Base-by-base conservation (phyloP, 2,797 vertebrate genomes). In the Lophotriccus pileatus region DNA sequence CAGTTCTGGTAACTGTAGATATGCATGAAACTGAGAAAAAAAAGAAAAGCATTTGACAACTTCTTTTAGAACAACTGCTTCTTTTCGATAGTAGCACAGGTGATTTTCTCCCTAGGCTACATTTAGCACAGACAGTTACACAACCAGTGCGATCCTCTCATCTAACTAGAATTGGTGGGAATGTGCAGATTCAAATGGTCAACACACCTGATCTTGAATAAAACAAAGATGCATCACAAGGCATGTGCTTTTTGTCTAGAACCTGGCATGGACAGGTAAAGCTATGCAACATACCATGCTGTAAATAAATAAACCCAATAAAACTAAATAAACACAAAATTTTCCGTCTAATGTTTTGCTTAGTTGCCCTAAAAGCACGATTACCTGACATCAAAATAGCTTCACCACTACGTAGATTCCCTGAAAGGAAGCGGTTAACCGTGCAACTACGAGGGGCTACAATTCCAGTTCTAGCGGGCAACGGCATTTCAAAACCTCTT, bases 121-220 rank as follows among this genome's bases (percentile, higher is more conserved):
- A 34, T 75, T 91, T 74, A 85, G 73, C 66, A 70, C 60, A 24
- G 78, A 62, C 58, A 49, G 80, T 93, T 92, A 87, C 27, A 86
- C 84, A 90, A 87, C 64, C 15, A 25, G 46, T 4, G 41, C 8
- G 3, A 56, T 30, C 73, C 56, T 66, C 44, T 41, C 36, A 15
- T 34, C 8, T 36, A 47, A 32, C 3, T 23, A 28, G 36, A 81
- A 66, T 14, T 1, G 27, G n/a, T 67, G 69, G 59, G 47, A 84
- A 50, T 3, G 20, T 16, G 39, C 58, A 44, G 39, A 56, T 3
- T 21, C 50, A 56, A 68, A 66, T 0, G 10, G 17, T 30, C 52
- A 58, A 7, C 24, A 8, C n/a, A 39, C n/a, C 68, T 43, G 32
- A 20, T 59, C 60, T 74, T 67, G 37, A 81, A 55, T 9, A 46